Base-by-base conservation (phyloP, 1,140 invertebrate genomes). In the Bradynema listronoti region DNA sequence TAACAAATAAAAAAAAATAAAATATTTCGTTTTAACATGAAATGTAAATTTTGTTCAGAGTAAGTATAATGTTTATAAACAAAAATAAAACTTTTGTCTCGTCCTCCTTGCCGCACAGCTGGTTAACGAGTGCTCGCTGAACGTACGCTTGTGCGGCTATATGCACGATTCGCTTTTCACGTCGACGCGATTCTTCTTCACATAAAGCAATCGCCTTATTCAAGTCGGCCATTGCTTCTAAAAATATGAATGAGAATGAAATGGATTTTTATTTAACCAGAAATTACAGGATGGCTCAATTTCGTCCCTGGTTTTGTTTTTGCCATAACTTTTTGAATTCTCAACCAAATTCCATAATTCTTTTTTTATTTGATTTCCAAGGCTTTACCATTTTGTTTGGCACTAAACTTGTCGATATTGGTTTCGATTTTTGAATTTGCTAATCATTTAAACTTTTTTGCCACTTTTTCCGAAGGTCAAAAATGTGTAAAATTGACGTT, bases 191-290 rank as follows among this genome's bases (percentile, higher is more conserved):
- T 67, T 81, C 78, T 1, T 84, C 84, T n/a, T 81, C 78, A 50
- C 84, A 85, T 16, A 90, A 70, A 27, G 85, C 77, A 14, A 91
- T 80, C 0, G 87, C 87, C 55, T 80, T 82, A 46, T 88, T 82
- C 39, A 91, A 76, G 76, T 91, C 88, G n/a, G 80, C 61, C 62
- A 87, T 72, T 7, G 88, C 88, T 47, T 84, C 88, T 89, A 65
- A 32, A 78, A 79, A 58, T 50, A 42, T 49, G 62, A 36, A 27
- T n/a, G 45, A 27, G 22, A 22, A 9, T 22, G 11, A 39, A 19
- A 19, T 39, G 36, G 11, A 19, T n/a, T n/a, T n/a, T n/a, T n/a
- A n/a, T n/a, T n/a, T n/a, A n/a, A 9, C 41, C 4, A 41, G 4
- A 32, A 50, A 30, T 50, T n/a, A 45, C 27, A 24, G 42, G 24